Conservation (phyloP, 2,797 vertebrate genomes). For the Anabacerthia variegaticeps region DNA sequence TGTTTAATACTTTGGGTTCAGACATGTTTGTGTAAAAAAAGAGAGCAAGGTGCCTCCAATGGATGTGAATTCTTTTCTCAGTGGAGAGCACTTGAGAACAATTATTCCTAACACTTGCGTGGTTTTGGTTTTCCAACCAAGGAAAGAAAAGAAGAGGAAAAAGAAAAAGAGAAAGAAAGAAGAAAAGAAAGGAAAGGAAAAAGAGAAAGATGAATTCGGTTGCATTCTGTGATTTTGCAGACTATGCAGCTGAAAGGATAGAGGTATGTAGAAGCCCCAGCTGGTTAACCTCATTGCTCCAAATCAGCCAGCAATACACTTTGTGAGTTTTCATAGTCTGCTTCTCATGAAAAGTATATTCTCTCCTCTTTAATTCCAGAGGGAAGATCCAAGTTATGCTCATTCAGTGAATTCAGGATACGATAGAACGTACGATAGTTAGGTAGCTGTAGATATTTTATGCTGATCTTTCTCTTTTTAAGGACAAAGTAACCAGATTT, state of each 20-base stretch:
- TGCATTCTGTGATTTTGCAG: background rate
- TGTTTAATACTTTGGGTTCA: background rate
- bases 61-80: background rate
- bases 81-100: background rate
- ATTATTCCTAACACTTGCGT: background rate
- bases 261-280: background rate
- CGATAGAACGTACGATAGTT: too few relatives aligned
- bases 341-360: background rate
- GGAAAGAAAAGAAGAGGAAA: accelerated
- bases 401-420: background rate
- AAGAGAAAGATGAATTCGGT: background rate
- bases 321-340: background rate
- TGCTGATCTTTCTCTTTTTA: background rate
- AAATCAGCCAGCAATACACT: background rate
- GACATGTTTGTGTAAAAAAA: background rate
- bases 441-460: background rate
- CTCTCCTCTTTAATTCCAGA: background rate
- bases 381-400: background rate
- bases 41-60: background rate
- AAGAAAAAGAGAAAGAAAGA: accelerated
- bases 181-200: too few relatives aligned
- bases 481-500: background rate
- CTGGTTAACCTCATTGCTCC: background rate
- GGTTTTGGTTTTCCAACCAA: background rate
- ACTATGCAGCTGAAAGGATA: background rate